Evolutionary conservation across 2,888 invertebrate species (phyloP).

Genomic region (Drosophila mercatorum): DNA sequence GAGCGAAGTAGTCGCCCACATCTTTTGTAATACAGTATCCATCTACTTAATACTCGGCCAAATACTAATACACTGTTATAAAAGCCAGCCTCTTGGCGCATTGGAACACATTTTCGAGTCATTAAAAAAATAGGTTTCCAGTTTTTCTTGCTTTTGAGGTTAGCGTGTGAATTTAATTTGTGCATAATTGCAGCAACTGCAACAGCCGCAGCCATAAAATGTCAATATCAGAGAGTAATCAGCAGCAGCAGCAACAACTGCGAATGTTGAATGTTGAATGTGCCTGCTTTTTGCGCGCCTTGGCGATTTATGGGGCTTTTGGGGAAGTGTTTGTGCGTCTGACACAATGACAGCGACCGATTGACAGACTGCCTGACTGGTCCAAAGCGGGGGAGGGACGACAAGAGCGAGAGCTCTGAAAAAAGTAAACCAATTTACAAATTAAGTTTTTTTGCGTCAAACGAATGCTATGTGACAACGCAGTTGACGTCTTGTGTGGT

Average conservation of each 20-base stretch:
- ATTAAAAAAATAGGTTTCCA: constrained; percentile 27
- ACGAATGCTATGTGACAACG: constrained; percentile 40
- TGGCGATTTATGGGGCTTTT: constrained; percentile 43
- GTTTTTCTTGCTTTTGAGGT: constrained; percentile 39
- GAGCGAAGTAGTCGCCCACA: constrained; percentile 28
- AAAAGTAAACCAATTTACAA: constrained; percentile 71
- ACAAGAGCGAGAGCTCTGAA: neutral
- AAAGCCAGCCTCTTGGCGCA: constrained; percentile 20
- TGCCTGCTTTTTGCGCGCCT: constrained; percentile 32
- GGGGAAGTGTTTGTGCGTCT: constrained; percentile 55
- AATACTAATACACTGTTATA: constrained; percentile 50
- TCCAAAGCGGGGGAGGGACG: constrained; percentile 13
- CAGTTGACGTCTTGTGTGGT: constrained; percentile 30
- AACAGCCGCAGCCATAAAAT: constrained; percentile 47
- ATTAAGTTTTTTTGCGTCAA: constrained; percentile 59
- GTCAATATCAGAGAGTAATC: constrained; percentile 76
- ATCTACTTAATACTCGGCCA: constrained; percentile 14
- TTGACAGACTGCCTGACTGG: constrained; percentile 34
- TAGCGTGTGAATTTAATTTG: constrained; percentile 77
- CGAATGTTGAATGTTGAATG: constrained; percentile 30
- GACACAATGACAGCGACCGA: constrained; percentile 57
- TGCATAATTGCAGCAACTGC: constrained; percentile 62
- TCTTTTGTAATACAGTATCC: constrained; percentile 1
- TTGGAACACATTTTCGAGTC: constrained; percentile 58
- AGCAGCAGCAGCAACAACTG: constrained; percentile 37